Conservation (phyloP, 2,113 vertebrate genomes). For the Mirza zaza region DNA sequence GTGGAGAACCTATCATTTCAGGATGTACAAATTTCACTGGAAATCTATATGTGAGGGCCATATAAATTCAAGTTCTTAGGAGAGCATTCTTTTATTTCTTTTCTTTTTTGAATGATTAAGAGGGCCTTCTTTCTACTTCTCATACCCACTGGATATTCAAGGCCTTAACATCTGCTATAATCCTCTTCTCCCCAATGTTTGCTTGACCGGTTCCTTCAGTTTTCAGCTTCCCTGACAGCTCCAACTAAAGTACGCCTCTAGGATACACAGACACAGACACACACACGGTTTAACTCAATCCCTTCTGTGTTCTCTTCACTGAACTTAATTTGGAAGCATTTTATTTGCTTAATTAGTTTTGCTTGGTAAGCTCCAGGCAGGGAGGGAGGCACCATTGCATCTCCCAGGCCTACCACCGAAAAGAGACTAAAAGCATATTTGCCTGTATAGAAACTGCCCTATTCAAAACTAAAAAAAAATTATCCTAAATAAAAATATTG, state of each 20-base stretch:
- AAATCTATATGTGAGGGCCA: background rate
- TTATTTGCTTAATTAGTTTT: slow-evolving; percentile 25
- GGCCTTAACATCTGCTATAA: background rate
- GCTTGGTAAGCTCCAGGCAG: background rate
- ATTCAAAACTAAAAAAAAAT: background rate
- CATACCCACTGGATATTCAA: background rate
- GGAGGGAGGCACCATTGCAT: background rate
- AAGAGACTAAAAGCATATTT: background rate
- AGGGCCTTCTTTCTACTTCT: background rate
- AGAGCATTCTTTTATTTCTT: background rate
- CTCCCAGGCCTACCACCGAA: background rate
- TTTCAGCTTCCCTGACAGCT: background rate
- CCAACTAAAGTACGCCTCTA: background rate
- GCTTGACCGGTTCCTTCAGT: background rate
- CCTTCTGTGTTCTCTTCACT: background rate
- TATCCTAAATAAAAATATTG: background rate
- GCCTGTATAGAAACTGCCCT: background rate
- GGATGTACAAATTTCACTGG: background rate
- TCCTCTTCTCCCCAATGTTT: background rate
- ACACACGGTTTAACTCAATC: background rate
- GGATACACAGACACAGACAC: background rate
- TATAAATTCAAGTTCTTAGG: background rate
- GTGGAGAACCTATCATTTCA: background rate
- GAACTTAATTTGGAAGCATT: background rate
- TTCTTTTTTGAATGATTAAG: background rate